Evolutionary conservation across 2,888 invertebrate genomes (phyloP).

Genomic region (Leistus spinibarbis): DNA sequence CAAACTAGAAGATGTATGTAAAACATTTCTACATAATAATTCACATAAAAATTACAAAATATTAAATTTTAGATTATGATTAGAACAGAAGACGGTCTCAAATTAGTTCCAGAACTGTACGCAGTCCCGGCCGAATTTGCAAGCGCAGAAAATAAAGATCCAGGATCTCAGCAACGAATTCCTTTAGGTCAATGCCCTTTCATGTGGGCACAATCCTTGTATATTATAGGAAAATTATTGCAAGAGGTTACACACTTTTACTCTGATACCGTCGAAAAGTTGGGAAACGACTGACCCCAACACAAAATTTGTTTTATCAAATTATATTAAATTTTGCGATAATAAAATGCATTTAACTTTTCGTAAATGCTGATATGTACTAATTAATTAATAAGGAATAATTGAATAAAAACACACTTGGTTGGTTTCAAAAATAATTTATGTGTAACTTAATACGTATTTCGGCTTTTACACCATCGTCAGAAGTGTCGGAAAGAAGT

Average conservation of each 20-base stretch:
- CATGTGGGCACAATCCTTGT: constrained; percentile 98
- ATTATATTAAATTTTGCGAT: too few relatives aligned
- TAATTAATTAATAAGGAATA: too few relatives aligned
- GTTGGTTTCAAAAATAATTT: too few relatives aligned
- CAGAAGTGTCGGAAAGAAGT: too few relatives aligned
- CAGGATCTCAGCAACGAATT: constrained; percentile 87
- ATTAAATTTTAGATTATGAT: constrained; percentile 68
- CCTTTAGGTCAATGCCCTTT: constrained; percentile 92
- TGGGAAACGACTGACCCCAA: background rate
- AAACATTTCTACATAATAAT: background rate
- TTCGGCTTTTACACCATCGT: too few relatives aligned
- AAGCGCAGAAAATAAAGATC: constrained; percentile 83
- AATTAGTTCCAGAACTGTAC: constrained; percentile 91
- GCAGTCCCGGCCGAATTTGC: constrained; percentile 85
- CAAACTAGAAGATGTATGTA: constrained; percentile 69
- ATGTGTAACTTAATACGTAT: too few relatives aligned
- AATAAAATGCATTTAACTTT: background rate
- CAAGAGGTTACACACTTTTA: constrained; percentile 80
- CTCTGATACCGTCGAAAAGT: background rate
- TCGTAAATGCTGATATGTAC: background rate
- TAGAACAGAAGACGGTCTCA: constrained; percentile 84
- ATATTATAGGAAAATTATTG: constrained; percentile 90
- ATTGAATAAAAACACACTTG: too few relatives aligned
- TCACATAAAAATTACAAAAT: constrained; percentile 12
- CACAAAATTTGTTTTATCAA: constrained; percentile 4